Evolutionary conservation across 2,113 vertebrate species (phyloP).

Genomic region (Regulus satrapa): DNA sequence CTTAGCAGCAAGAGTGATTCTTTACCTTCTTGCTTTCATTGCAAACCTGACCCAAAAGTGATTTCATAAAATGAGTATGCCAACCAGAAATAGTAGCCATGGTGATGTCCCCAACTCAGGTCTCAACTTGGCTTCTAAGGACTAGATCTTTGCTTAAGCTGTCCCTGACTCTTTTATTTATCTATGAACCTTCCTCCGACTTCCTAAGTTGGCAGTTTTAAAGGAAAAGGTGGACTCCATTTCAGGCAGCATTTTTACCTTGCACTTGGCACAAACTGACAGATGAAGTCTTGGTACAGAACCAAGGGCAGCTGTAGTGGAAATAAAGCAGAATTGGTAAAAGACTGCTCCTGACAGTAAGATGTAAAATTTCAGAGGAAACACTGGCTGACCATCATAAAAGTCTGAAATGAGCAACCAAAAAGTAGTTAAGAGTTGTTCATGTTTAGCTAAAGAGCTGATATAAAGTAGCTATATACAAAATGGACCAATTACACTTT

Average conservation of each 20-base stretch:
- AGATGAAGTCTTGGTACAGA: background rate
- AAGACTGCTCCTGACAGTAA: background rate
- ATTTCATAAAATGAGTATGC: background rate
- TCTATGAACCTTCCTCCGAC: background rate
- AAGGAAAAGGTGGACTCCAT: background rate
- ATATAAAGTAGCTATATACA: background rate
- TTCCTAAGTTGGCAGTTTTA: background rate
- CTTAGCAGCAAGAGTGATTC: background rate
- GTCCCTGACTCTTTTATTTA: background rate
- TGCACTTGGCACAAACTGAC: background rate
- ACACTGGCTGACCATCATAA: background rate
- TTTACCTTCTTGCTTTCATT: background rate
- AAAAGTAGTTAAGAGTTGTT: background rate
- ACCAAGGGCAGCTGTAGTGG: background rate
- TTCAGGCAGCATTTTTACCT: background rate
- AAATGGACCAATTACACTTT: background rate
- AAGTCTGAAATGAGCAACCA: background rate
- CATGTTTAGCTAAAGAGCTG: background rate
- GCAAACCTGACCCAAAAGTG: background rate
- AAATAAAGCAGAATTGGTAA: background rate
- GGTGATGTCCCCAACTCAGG: fast-evolving
- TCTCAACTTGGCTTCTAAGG: background rate
- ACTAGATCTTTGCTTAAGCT: background rate
- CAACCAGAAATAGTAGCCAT: background rate
- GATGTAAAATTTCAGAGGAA: background rate